Conservation (phyloP, 1,140 invertebrate genomes). For the Diorhabda elongata region DNA sequence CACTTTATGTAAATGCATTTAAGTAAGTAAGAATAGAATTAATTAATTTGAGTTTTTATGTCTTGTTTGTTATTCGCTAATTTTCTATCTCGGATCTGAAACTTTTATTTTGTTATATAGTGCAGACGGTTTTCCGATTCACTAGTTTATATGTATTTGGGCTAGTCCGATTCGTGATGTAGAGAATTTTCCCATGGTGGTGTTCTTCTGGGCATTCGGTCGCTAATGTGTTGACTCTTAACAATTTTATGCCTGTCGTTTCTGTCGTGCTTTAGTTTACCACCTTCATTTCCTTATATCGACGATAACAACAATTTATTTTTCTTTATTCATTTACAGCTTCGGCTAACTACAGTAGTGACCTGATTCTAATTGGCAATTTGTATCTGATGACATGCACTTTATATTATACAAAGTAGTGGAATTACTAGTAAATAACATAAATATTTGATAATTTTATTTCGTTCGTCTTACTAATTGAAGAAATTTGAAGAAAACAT, state of each 20-base stretch:
- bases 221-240: constrained; percentile 24
- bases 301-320: constrained; percentile 20
- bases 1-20: too few relatives aligned
- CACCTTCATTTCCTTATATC: constrained; percentile 35
- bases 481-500: too few relatives aligned
- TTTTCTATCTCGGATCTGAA: too few relatives aligned
- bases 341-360: not conserved
- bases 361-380: not conserved
- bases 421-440: too few relatives aligned
- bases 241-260: constrained; percentile 27
- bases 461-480: too few relatives aligned
- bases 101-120: too few relatives aligned
- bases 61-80: too few relatives aligned
- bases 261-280: constrained; percentile 31
- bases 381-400: not conserved
- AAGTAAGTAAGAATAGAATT: too few relatives aligned
- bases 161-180: constrained; percentile 18
- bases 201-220: constrained; percentile 31
- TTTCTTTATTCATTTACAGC: not conserved
- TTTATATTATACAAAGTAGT: too few relatives aligned
- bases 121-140: too few relatives aligned
- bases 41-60: too few relatives aligned
- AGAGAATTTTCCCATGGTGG: constrained; percentile 37
- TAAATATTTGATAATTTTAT: too few relatives aligned
- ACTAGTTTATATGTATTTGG: not conserved